Evolutionary conservation across 2,113 vertebrate species (phyloP).

Genomic region (Camelus dromedarius): DNA sequence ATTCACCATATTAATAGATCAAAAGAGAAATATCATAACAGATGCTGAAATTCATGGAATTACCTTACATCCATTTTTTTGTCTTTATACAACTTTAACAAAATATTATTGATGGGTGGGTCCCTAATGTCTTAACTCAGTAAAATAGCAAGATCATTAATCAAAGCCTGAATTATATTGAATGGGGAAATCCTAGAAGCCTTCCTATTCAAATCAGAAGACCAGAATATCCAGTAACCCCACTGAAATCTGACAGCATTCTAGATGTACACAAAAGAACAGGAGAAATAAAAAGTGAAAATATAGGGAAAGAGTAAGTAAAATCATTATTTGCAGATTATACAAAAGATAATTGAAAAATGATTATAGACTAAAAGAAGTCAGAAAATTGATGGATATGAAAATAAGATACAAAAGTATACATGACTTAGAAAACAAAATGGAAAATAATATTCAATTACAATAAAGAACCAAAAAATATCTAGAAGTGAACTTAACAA

Average conservation of each 20-base stretch:
- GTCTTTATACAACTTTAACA: slow-evolving; percentile 1
- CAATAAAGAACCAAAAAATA: neutral
- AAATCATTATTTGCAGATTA: slow-evolving; percentile 15
- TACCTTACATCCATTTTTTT: slow-evolving; percentile 14
- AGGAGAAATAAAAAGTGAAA: neutral
- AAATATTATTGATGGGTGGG: slow-evolving; percentile 8
- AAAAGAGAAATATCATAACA: neutral
- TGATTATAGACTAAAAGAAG: neutral
- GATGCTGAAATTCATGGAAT: neutral
- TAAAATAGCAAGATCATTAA: slow-evolving; percentile 15
- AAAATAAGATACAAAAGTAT: neutral
- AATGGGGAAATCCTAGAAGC: neutral
- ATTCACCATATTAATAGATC: neutral
- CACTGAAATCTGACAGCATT: neutral
- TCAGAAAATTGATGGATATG: neutral
- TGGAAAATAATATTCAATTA: neutral
- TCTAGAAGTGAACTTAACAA: neutral
- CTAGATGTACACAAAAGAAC: neutral
- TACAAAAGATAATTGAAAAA: neutral
- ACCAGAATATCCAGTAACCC: neutral
- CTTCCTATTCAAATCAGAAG: slow-evolving; percentile 2
- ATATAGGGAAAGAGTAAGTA: neutral
- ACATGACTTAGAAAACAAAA: slow-evolving; percentile 28
- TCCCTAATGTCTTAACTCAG: neutral
- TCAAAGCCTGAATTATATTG: neutral